Percentiles rank a stretch among this genome's conserved stretches.
Evolutionary conservation across 1,140 invertebrate genomes (phyloP).

Genomic region (Drosophila sucinea): DNA sequence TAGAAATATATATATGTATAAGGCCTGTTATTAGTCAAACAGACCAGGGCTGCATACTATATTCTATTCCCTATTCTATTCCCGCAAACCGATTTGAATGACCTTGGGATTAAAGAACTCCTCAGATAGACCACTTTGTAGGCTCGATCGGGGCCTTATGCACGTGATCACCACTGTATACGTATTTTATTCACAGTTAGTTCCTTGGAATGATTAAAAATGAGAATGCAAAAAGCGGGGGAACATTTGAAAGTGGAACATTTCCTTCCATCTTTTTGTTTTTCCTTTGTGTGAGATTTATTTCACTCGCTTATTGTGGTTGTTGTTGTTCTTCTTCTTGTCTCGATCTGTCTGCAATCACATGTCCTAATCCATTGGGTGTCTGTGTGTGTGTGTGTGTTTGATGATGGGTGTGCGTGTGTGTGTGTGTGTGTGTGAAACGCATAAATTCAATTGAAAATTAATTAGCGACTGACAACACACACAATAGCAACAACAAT

Average conservation of each 20-base stretch:
- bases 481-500: constrained; percentile 22
- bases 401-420: neutral
- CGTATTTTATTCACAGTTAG: too few species aligned
- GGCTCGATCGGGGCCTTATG: too few species aligned
- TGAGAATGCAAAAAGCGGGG: too few species aligned
- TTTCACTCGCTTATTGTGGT: neutral
- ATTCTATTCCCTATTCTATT: too few species aligned
- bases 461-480: constrained; percentile 56
- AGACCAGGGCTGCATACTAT: too few species aligned
- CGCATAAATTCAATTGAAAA: constrained; percentile 64
- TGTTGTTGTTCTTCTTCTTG: neutral
- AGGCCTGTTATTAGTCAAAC: too few species aligned
- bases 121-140: too few species aligned
- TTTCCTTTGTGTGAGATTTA: neutral
- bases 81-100: too few species aligned
- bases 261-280: neutral
- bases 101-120: too few species aligned
- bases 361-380: constrained; percentile 1
- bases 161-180: too few species aligned
- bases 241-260: neutral
- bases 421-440: constrained; percentile 17
- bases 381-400: neutral
- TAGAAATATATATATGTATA: too few species aligned
- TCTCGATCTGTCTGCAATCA: neutral
- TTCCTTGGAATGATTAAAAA: too few species aligned